phyloP scores from a whole-genome alignment of 35 echinoderm and acorn worm genomes.

The Chiridota heheva region DNA sequence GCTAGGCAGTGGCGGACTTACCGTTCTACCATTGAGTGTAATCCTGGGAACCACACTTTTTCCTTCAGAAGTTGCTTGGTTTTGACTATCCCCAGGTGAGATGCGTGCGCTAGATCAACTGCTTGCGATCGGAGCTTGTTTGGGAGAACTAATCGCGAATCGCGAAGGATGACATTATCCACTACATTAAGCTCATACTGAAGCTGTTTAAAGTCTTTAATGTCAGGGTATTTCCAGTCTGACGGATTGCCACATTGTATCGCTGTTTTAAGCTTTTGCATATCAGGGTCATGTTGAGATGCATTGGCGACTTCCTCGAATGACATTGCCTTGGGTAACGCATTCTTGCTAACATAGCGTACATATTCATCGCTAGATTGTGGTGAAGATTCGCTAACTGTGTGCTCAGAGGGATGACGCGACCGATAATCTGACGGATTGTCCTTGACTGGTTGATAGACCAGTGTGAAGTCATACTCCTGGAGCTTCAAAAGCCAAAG shows the following conservation, averaged over 20 bases:
- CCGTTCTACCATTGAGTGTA: conserved; percentile 19
- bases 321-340: conserved; percentile 35
- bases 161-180: conserved; percentile 14
- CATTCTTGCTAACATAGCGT: conserved; percentile 15
- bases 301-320: conserved; percentile 15
- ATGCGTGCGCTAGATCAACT: conserved; percentile 21
- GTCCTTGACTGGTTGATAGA: not conserved
- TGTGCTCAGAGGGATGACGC: not conserved
- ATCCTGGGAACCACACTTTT: conserved; percentile 25
- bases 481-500: conserved; percentile 50
- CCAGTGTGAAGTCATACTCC: conserved; percentile 40
- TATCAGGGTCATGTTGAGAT: conserved; percentile 37
- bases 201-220: conserved; percentile 12
- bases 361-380: conserved; percentile 19
- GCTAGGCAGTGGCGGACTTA: conserved; percentile 36
- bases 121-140: not conserved
- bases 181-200: conserved; percentile 12
- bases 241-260: conserved; percentile 25
- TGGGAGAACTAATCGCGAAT: conserved; percentile 23
- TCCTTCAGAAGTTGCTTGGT: conserved; percentile 24
- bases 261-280: conserved; percentile 1
- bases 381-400: not conserved
- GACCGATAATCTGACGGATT: not conserved
- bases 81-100: conserved; percentile 66
- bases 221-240: conserved; percentile 24